Evolutionary conservation across 2,888 invertebrate species (phyloP), one percentile per base, ranked within the genome.

Genomic region (Tipula lateralis): DNA sequence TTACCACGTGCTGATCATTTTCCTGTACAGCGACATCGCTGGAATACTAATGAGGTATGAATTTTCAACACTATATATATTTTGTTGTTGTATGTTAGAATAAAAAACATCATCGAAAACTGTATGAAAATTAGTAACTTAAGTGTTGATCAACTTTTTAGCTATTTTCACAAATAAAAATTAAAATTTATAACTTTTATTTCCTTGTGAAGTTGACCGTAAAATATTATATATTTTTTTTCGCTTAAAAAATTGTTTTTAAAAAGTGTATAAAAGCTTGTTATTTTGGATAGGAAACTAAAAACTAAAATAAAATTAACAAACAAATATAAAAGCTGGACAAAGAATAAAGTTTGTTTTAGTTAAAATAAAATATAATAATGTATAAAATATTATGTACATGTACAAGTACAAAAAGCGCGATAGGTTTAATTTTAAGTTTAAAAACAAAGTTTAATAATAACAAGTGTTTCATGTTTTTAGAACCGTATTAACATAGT

Each of bases 41-140:
- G 99, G 99, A 98, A 98, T 95, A 98, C 98, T 90, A 98, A 98
- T 93, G 98, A 99, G 96, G 98, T 98, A 90, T 92, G 2, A 2
- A n/a, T 44, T 44, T n/a, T 44, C n/a, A 12, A 39, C 2, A 39
- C 39, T 39, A 12, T 12, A 39, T 12, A 12, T 3, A 6, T 39
- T 39, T 1, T 6, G 9, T 12, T 39, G 39, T 5, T 5, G 7
- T 32, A 32, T 32, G 7, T n/a, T 32, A 32, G 32, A 80, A 80
- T 3, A 81, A 81, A 81, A 81, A 24, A 39, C 13, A 2, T 12
- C 3, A 44, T n/a, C 13, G n/a, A 44, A n/a, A 44, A 36, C 9
- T 44, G n/a, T 36, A 0, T 36, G 36, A 7, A 32, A 9, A 36
- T 36, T 36, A 36, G 36, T 9, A 12, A 36, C 6, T n/a, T n/a